These are phyloP conservation scores for Lepeophtheirus nordmannii DNA, from an alignment of 2,888 invertebrate species.

Conservation along the genomic window DNA sequence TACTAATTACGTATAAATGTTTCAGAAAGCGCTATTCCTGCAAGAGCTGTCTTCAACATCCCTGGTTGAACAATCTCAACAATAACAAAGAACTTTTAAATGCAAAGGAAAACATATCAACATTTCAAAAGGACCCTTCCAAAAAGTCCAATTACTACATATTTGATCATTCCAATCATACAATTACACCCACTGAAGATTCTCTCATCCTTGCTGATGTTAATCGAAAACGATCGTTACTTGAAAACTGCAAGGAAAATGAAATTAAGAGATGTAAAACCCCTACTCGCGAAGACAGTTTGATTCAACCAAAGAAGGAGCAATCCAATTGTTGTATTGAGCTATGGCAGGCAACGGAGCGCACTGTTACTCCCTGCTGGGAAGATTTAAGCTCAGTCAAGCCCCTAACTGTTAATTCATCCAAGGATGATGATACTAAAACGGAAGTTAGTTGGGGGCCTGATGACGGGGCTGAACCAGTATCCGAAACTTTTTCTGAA, in stretches of 20 bases:
- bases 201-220: background rate
- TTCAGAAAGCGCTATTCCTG: background rate
- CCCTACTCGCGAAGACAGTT: background rate
- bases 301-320: background rate
- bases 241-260: background rate
- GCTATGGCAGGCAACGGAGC: conserved; percentile 5
- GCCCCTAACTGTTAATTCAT: background rate
- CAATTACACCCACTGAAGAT: background rate
- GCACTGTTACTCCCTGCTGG: background rate
- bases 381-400: background rate
- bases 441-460: background rate
- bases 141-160: background rate
- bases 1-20: background rate
- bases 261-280: background rate
- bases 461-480: background rate
- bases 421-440: background rate
- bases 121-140: background rate
- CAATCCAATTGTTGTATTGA: too few species aligned
- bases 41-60: background rate
- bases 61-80: background rate
- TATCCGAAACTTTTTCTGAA: background rate
- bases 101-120: background rate
- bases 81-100: background rate
- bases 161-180: conserved; percentile 1
- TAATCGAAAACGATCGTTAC: background rate